Conservation (phyloP, 2,113 vertebrate genomes). For the Micromys minutus region DNA sequence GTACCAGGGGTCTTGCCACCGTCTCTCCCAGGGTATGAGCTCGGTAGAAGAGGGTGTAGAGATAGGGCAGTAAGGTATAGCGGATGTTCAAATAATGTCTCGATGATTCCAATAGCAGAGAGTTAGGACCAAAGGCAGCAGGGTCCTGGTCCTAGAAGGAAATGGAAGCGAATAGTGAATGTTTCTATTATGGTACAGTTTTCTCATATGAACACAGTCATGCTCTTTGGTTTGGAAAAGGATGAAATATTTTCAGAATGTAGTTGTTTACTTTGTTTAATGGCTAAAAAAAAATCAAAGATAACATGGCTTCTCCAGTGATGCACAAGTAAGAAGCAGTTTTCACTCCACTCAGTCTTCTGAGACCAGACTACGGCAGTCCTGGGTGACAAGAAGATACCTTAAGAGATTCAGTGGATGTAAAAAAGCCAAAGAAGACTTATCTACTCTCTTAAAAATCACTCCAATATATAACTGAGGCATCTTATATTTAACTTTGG, state of each 20-base stretch:
- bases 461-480: not conserved
- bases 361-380: not conserved
- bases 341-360: not conserved
- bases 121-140: conserved; percentile 87
- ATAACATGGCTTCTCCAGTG: not conserved
- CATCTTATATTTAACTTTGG: not conserved
- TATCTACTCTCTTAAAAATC: not conserved
- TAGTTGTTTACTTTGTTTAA: not conserved
- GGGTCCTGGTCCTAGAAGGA: conserved; percentile 92
- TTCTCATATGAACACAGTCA: not conserved
- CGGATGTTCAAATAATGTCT: conserved; percentile 93
- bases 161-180: not conserved
- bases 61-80: conserved; percentile 95
- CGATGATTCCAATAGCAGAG: conserved; percentile 87
- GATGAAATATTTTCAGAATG: not conserved
- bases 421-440: not conserved
- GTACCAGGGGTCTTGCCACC: conserved; percentile 92
- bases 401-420: not conserved
- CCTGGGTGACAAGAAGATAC: not conserved
- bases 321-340: not conserved
- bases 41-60: conserved; percentile 95
- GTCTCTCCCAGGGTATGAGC: conserved; percentile 92
- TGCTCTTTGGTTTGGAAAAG: not conserved
- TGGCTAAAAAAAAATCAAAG: not conserved
- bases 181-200: not conserved